Conservation (phyloP, 2,113 vertebrate genomes). For the Alethe castanea region DNA sequence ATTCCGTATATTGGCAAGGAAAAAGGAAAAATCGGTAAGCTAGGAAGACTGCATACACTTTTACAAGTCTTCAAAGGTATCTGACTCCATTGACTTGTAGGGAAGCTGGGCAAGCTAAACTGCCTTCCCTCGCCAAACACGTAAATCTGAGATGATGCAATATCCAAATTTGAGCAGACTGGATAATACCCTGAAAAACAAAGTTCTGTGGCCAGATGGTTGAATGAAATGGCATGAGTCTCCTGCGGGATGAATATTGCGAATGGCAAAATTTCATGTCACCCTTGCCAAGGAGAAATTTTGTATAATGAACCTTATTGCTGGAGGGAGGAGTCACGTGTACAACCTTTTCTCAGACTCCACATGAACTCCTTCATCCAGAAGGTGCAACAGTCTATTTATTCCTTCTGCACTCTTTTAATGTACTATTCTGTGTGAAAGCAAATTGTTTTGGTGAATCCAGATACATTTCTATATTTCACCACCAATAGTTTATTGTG, state of each 20-base stretch:
- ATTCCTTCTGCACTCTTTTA: not conserved
- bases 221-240: conserved; percentile 59
- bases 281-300: conserved; percentile 52
- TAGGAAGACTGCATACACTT: not conserved
- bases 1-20: not conserved
- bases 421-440: not conserved
- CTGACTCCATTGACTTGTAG: conserved; percentile 12
- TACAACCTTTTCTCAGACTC: conserved; percentile 24
- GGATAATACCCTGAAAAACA: conserved; percentile 54
- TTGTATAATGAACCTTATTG: conserved; percentile 49
- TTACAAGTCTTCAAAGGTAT: not conserved
- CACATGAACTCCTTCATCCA: conserved; percentile 27
- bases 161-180: conserved; percentile 50
- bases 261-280: conserved; percentile 30
- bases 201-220: conserved; percentile 56
- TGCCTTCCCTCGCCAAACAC: not conserved
- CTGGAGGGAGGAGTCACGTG: conserved; percentile 41
- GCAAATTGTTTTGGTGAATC: not conserved
- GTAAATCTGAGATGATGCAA: conserved; percentile 40
- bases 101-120: not conserved
- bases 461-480: not conserved
- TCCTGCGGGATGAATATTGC: conserved; percentile 45
- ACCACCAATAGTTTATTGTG: not conserved
- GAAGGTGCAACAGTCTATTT: conserved; percentile 43
- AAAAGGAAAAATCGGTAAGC: not conserved